Base-by-base conservation (phyloP, 2,888 invertebrate species). In the Ochlodes sylvanus region DNA sequence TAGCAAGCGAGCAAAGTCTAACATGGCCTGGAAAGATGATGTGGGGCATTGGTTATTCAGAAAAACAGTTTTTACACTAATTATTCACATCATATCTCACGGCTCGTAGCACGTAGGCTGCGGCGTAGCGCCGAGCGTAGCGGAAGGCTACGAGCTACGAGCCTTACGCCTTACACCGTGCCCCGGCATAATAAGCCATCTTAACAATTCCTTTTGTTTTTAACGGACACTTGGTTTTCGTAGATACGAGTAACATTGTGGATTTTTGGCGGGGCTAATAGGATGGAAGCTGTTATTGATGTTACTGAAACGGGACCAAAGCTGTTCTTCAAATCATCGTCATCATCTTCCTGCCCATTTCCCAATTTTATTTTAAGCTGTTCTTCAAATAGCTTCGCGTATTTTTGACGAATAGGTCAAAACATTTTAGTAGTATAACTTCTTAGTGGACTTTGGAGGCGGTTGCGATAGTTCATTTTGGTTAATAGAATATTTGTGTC, bases 151-250 rank as follows among this genome's bases (percentile, higher is more conserved):
- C 79, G 76, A 77, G 82, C 83, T 82, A 83, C 84, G 80, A 71
- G 75, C 78, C 76, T 78, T 79, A 76, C 76, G 75, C 74, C 72
- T 64, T 68, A 69, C 74, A 73, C 72, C 83, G 82, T 83, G 87
- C 80, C 76, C 71, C 72, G 71, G 84, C 85, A 86, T 87, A 89
- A 89, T 86, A 87, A 84, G 83, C 84, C 74, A 74, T 78, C 78
- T 78, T 76, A 77, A 78, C 77, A 78, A 78, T 79, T 76, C 76
- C 76, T 76, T 77, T 82, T 80, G 76, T 80, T 79, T 76, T 77
- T 73, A 72, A 70, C 68, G 73, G 72, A 73, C 70, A 66, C 68
- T 58, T 63, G 54, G 60, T 62, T 62, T 65, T 55, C 52, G 57
- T 57, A 60, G 58, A 54, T 61, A 52, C 44, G 44, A 47, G 44